A percentile compares a stretch with the other conserved stretches of the same genome.
These are phyloP conservation scores for Panagrolaimus sp. DNA, from an alignment of 1,140 invertebrate species.

Conservation along the genomic window DNA sequence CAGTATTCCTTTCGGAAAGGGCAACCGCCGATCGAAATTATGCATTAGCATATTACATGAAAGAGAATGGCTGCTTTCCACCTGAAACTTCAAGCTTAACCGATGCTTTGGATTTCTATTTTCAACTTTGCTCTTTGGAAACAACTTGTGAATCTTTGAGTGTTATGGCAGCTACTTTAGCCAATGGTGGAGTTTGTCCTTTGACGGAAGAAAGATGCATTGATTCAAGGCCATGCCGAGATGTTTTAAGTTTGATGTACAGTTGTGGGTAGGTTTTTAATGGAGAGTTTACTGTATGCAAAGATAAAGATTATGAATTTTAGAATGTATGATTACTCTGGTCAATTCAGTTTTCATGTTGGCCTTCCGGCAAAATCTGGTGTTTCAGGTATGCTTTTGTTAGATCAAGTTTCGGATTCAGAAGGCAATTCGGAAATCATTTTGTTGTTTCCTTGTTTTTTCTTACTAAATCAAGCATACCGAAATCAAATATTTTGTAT, in stretches of 20 bases:
- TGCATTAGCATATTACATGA: slow-evolving; percentile 93
- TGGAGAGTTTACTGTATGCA: too few relatives aligned
- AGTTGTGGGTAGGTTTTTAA: slow-evolving; percentile 69
- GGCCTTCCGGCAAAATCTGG: slow-evolving; percentile 91
- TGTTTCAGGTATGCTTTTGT: slow-evolving; percentile 65
- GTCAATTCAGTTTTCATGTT: slow-evolving; percentile 65
- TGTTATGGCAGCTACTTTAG: slow-evolving; percentile 87
- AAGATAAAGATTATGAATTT: too few relatives aligned
- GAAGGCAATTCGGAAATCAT: too few relatives aligned
- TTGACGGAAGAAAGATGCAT: slow-evolving; percentile 26
- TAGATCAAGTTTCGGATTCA: too few relatives aligned
- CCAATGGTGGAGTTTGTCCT: slow-evolving; percentile 71
- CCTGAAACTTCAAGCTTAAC: slow-evolving; percentile 59
- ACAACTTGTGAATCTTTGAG: slow-evolving; percentile 81
- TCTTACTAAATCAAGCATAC: too few relatives aligned
- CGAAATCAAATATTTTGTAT: too few relatives aligned
- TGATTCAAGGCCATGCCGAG: slow-evolving; percentile 79
- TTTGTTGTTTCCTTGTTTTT: too few relatives aligned
- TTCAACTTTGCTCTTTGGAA: slow-evolving; percentile 92
- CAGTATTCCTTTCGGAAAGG: slow-evolving; percentile 81
- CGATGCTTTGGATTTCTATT: slow-evolving; percentile 93
- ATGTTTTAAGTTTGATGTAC: slow-evolving; percentile 74
- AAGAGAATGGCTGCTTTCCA: slow-evolving; percentile 68
- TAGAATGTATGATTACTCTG: slow-evolving; percentile 66
- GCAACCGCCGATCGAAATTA: slow-evolving; percentile 94